phyloP scores from a whole-genome alignment of 2,888 invertebrate genomes.

The Scrobipalpa costella region DNA sequence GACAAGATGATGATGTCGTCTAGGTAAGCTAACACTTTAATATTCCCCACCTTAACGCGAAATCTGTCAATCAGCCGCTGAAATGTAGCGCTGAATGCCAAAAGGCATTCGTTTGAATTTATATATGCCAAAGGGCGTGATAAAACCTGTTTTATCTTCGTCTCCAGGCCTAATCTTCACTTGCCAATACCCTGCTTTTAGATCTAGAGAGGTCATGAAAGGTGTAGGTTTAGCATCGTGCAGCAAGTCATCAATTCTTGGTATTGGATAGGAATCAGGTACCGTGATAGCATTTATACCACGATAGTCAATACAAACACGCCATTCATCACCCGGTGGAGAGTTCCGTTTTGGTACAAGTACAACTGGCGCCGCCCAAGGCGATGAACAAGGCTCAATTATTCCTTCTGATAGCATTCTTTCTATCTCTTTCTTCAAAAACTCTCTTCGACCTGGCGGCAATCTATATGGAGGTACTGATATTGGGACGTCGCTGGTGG shows the following conservation, averaged over 20 bases:
- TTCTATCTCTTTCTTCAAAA: constrained; percentile 20
- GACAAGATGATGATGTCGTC: no score
- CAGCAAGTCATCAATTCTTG: constrained; percentile 39
- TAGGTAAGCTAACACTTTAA: no score
- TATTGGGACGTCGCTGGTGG: constrained; percentile 7
- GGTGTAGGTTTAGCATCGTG: constrained; percentile 44
- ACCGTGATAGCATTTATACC: constrained; percentile 32
- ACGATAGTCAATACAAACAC: constrained; percentile 20
- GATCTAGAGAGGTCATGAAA: no score
- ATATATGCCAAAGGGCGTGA: no score
- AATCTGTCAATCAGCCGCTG: no score
- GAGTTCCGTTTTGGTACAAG: constrained; percentile 40
- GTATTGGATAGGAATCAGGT: constrained; percentile 31
- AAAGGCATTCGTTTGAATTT: no score
- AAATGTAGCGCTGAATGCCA: no score
- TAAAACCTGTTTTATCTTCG: constrained; percentile 35
- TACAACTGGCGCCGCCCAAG: constrained; percentile 28
- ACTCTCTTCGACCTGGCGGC: not conserved
- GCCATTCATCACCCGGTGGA: no score
- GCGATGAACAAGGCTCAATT: constrained; percentile 7
- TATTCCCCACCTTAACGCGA: no score
- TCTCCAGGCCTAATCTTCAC: no score
- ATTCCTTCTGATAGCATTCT: constrained; percentile 18
- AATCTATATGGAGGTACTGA: constrained; percentile 22
- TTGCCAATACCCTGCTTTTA: no score